Evolutionary conservation across 2,888 invertebrate species (phyloP).

Genomic region (Allacma fusca): DNA sequence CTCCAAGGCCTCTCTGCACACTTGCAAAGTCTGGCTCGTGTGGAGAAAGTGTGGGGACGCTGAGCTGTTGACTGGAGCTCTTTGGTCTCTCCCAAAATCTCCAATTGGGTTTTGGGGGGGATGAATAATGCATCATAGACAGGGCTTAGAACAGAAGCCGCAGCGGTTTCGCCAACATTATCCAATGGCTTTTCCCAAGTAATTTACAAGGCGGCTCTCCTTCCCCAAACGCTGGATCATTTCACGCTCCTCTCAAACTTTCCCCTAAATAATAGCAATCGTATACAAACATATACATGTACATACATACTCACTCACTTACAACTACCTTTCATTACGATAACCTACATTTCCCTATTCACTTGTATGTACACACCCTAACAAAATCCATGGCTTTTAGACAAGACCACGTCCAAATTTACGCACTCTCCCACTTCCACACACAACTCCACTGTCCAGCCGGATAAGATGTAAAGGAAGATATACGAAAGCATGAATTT

Average conservation of each 20-base stretch:
- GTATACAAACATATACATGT: no score
- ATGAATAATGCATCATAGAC: conserved; percentile 37
- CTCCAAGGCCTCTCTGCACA: background rate
- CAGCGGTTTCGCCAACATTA: conserved; percentile 22
- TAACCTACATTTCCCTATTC: no score
- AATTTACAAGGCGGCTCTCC: conserved; percentile 3
- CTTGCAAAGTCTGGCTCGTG: background rate
- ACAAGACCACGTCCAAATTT: no score
- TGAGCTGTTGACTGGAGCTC: background rate
- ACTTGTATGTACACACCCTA: no score
- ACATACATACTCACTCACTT: no score
- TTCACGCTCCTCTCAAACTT: background rate
- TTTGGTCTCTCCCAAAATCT: conserved; percentile 21
- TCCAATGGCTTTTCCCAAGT: background rate
- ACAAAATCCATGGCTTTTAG: no score
- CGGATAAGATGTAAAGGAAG: no score
- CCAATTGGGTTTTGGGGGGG: conserved; percentile 12
- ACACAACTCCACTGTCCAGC: no score
- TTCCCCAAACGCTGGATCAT: background rate
- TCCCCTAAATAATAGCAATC: no score
- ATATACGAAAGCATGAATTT: no score
- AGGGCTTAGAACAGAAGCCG: conserved; percentile 13
- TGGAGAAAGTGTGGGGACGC: background rate
- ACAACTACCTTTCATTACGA: no score
- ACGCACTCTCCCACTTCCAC: no score